Base-by-base conservation (phyloP, 2,113 vertebrate genomes). In the Ondatra zibethicus region DNA sequence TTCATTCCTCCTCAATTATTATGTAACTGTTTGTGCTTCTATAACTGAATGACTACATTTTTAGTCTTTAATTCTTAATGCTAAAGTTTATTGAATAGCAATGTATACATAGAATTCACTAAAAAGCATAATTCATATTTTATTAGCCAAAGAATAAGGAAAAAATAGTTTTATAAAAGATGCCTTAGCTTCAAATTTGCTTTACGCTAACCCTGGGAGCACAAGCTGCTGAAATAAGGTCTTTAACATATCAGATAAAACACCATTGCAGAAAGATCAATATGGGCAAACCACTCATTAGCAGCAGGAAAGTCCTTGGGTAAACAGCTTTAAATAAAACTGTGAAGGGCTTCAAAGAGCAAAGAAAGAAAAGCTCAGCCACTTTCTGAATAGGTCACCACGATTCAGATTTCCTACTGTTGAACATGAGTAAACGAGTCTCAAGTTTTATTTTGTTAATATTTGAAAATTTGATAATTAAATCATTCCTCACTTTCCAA, bases 261-360 rank as follows among this genome's bases (percentile, higher is more conserved):
- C 77, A 91, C 75, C 63, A 45, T 45, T 72, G 96, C 68, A 66
- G 84, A 96, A 97, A 98, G 84, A 87, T 96, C 85, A 91, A 45
- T 96, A 86, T 47, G 78, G 96, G 33, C 8, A 96, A 93, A 95
- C 92, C 19, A 91, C 92, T 97, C 73, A 72, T 90, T 93, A 97
- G 66, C 2, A 42, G 36, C 33, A 3, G 5, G 77, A 95, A 85
- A 19, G 96, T 21, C 92, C 94, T 95, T 91, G 77, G 65, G 92
- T 95, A 95, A 98, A 81, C 8, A 86, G 55, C 36, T 92, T 96
- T 97, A 97, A 97, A 93, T 88, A 95, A 93, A 93, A 92, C n/a
- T 96, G 52, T 50, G 84, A 66, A 90, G 94, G 19, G 2, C 81
- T 85, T 88, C 63, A 66, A 86, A 92, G 81, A 23, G 61, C 84